These are phyloP conservation scores for Xyrauchen texanus DNA, from an alignment of 2,113 vertebrate species.

Conservation along the genomic window DNA sequence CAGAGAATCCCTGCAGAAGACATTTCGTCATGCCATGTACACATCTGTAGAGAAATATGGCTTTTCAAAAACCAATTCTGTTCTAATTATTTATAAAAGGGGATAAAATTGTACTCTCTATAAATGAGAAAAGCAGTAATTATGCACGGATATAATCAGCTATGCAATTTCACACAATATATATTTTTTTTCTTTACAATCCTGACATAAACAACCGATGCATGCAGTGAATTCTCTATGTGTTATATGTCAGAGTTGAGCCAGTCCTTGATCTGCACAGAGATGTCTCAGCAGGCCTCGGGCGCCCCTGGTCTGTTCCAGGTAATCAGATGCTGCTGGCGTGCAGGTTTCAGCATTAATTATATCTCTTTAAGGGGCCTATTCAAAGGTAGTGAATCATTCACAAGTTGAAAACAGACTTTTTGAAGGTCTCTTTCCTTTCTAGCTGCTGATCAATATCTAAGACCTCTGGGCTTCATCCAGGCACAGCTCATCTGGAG, in stretches of 20 bases:
- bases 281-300: background rate
- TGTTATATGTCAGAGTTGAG: background rate
- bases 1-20: too few relatives aligned
- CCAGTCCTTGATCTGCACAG: background rate
- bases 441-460: conserved; percentile 22
- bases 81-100: background rate
- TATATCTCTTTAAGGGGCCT: conserved; percentile 24
- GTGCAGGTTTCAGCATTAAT: conserved; percentile 30
- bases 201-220: background rate
- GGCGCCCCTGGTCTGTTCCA: conserved; percentile 8
- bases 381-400: conserved; percentile 28
- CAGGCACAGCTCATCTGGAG: conserved; percentile 4
- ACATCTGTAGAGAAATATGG: too few relatives aligned
- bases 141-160: conserved; percentile 7
- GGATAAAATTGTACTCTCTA: background rate
- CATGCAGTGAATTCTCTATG: background rate
- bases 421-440: conserved; percentile 19
- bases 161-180: background rate
- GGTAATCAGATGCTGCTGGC: conserved; percentile 14
- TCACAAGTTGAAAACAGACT: background rate
- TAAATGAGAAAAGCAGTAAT: background rate
- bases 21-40: too few relatives aligned
- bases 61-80: background rate
- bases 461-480: conserved; percentile 16
- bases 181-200: background rate